Evolutionary conservation across 2,797 vertebrate species (phyloP), one percentile per base, ranked within the genome.

Genomic region (Notolabrus celidotus): DNA sequence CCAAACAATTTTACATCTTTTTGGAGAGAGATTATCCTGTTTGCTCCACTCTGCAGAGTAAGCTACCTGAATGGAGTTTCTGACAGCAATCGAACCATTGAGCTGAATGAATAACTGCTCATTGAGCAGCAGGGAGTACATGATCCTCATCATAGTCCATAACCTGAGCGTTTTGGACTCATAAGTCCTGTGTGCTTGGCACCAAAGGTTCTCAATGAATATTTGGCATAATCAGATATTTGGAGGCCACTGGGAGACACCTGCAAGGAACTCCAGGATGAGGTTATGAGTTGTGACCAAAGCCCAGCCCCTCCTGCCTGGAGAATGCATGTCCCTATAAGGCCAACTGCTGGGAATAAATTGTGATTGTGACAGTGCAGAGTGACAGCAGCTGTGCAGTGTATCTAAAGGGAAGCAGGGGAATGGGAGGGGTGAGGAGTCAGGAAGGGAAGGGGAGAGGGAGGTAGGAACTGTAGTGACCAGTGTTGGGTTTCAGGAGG

Each of bases 311-410:
- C 91, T 83, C 82, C 79, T 85, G 80, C 83, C 89, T 89, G 79
- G 91, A 93, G 91, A 93, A 95, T 93, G 93, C 93, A 95, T 97
- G 92, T 79, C 97, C 96, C 93, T 97, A 97, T 94, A 98, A 96
- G 96, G 96, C 89, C 92, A 95, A 87, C 90, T 92, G 80, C 82
- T 79, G 82, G 91, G 93, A 92, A 94, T 83, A 94, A 94, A 93
- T 93, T 91, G 88, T 23, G 83, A 92, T 90, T 95, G 95, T 95
- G 96, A 95, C 87, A 93, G 94, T 91, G 89, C 83, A 86, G 90
- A 94, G 88, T 93, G 92, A 94, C 90, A 92, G 96, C 96, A 98
- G 96, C 96, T 97, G 96, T 90, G 93, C 81, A 72, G 80, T 66
- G 80, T 83, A 83, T 90, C 90, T 89, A 88, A 92, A 88, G 89